These are phyloP conservation scores for Melinaea menophilus DNA, from an alignment of 2,888 invertebrate genomes.

Conservation along the genomic window DNA sequence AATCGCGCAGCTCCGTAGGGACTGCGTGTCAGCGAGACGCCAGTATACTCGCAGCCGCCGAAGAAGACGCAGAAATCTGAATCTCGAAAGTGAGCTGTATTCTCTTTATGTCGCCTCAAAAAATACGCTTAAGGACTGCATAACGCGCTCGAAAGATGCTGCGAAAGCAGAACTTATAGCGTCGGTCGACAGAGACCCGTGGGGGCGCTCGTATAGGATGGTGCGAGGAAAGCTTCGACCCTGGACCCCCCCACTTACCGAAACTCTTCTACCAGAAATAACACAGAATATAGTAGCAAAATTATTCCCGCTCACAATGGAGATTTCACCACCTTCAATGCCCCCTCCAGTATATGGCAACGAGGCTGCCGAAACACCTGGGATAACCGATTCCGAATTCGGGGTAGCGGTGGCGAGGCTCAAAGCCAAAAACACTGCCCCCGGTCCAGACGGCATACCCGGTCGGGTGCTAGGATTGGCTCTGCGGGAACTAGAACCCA, in stretches of 20 bases:
- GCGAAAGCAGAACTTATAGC: slow-evolving; percentile 8
- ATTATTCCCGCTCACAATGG: no score
- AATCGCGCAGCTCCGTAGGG: slow-evolving; percentile 12
- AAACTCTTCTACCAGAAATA: slow-evolving; percentile 6
- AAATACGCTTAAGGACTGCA: slow-evolving; percentile 10
- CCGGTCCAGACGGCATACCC: no score
- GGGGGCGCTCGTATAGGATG: slow-evolving; percentile 16
- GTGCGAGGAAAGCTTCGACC: slow-evolving; percentile 12
- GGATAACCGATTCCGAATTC: neutral
- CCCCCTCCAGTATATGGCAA: no score
- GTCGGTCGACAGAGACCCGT: slow-evolving; percentile 11
- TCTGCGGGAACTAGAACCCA: no score
- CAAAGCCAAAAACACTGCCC: neutral
- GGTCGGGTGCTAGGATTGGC: no score
- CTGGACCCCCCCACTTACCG: slow-evolving; percentile 9
- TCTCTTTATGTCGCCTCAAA: slow-evolving; percentile 9
- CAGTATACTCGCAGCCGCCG: slow-evolving; percentile 14
- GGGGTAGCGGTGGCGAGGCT: slow-evolving; percentile 3
- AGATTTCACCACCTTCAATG: no score
- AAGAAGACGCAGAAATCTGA: slow-evolving; percentile 5
- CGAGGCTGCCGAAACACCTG: no score
- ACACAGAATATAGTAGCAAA: slow-evolving; percentile 1
- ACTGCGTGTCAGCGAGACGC: slow-evolving; percentile 18
- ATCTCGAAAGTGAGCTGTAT: slow-evolving; percentile 4
- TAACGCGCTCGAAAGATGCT: slow-evolving; percentile 11